Percentiles rank a stretch among this genome's conserved stretches.
phyloP scores from a whole-genome alignment of 2,113 vertebrate species.

The Leptosomus discolor region DNA sequence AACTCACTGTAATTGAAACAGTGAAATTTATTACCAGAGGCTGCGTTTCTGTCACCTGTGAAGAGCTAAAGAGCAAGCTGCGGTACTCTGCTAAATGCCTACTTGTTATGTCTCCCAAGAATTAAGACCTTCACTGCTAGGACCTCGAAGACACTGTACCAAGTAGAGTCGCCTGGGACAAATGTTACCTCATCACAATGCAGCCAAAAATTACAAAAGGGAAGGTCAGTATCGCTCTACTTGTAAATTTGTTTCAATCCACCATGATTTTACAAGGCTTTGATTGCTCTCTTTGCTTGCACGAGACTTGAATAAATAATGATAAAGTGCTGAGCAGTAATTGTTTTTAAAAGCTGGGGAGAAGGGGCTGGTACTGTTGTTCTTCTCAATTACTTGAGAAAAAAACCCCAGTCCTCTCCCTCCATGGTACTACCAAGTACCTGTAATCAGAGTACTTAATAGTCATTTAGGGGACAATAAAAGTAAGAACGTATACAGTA shows the following conservation, averaged over 20 bases:
- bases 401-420: background rate
- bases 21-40: slow-evolving; percentile 35
- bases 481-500: background rate
- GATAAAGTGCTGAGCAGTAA: background rate
- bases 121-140: background rate
- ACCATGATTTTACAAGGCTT: background rate
- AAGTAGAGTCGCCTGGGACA: background rate
- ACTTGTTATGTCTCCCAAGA: background rate
- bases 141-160: background rate
- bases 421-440: background rate
- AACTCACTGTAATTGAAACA: slow-evolving; percentile 18
- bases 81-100: background rate
- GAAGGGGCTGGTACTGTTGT: background rate
- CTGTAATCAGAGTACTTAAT: background rate
- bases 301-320: background rate
- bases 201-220: background rate
- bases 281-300: background rate
- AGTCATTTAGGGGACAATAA: background rate
- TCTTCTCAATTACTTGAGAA: background rate
- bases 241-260: background rate
- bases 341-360: background rate
- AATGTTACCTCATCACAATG: background rate
- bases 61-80: background rate
- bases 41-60: background rate
- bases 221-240: background rate